Evolutionary conservation across 2,113 vertebrate species (phyloP), one percentile per base, ranked within the genome.

Genomic region (Otus sunia): DNA sequence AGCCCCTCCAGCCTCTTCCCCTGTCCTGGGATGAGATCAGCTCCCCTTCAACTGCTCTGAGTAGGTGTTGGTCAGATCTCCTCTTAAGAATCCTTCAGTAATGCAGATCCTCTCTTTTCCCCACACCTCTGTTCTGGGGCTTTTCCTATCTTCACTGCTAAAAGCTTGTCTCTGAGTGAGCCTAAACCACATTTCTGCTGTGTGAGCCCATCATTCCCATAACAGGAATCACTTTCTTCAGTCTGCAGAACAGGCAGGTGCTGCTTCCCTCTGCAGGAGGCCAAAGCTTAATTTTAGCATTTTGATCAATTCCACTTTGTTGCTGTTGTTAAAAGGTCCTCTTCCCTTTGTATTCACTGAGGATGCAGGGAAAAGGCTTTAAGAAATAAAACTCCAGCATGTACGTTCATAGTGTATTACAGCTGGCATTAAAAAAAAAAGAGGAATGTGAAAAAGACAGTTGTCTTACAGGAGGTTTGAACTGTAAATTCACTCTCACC

Each of bases 401-500:
- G 11, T 37, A 11, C 20, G 5, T 39, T 47, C 15, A 10, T 9
- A 52, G n/a, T n/a, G 4, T n/a, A 9, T 49, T 78, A 26, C 20
- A 27, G 39, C 23, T 92, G 62, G 58, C 50, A 64, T 45, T 43
- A 47, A 12, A 76, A 71, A 91, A 69, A 0, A 50, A 78, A 4
- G 0, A 68, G 53, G 19, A 74, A 50, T 12, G 22, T 37, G 41
- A 17, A 43, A 32, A 52, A 10, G 12, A 36, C 18, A 15, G 32
- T 56, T 74, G 26, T 66, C 32, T 60, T 52, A 53, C 32, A 37
- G 74, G 53, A 63, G 55, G 10, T 23, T 63, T 87, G 60, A 66
- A 20, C 29, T 87, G 15, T 69, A 29, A 71, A 77, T 67, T 43
- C 14, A 11, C 21, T 37, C 25, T 73, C 0, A 0, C 0, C 0